Evolutionary conservation across 2,113 vertebrate species (phyloP).

Genomic region (Choloepus hoffmanni): DNA sequence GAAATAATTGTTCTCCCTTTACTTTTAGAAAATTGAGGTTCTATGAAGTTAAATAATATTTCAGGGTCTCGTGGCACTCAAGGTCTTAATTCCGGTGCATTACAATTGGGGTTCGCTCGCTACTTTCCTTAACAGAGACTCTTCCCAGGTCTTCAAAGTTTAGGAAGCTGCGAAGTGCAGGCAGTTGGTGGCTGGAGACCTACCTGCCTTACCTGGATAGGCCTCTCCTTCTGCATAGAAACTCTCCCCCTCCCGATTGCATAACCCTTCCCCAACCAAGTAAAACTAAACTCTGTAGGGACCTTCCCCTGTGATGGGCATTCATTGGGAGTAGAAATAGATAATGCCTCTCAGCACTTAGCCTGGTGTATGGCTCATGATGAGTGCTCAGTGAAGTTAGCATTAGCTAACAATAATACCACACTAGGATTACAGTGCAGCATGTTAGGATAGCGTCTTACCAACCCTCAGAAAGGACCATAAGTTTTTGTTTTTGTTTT

Average conservation of each 20-base stretch:
- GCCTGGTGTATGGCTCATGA: neutral
- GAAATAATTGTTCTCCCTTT: neutral
- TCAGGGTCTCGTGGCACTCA: rapidly evolving
- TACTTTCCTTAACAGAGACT: neutral
- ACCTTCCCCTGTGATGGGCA: neutral
- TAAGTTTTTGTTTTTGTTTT: neutral
- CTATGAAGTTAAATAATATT: neutral
- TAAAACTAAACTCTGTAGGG: neutral
- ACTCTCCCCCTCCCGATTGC: neutral
- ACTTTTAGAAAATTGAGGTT: neutral
- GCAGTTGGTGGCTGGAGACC: neutral
- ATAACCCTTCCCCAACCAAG: neutral
- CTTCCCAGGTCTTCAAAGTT: neutral
- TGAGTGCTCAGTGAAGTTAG: no score
- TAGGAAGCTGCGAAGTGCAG: neutral
- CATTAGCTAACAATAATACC: no score
- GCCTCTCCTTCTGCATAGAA: neutral
- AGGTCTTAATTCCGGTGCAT: neutral
- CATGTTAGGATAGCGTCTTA: neutral
- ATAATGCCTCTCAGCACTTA: no score
- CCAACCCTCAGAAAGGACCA: neutral
- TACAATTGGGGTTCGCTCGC: neutral
- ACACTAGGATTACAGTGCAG: neutral
- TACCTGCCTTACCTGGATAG: neutral
- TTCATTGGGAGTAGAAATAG: neutral